Base-by-base conservation (phyloP, 2,113 vertebrate species). In the Myotis lucifugus region DNA sequence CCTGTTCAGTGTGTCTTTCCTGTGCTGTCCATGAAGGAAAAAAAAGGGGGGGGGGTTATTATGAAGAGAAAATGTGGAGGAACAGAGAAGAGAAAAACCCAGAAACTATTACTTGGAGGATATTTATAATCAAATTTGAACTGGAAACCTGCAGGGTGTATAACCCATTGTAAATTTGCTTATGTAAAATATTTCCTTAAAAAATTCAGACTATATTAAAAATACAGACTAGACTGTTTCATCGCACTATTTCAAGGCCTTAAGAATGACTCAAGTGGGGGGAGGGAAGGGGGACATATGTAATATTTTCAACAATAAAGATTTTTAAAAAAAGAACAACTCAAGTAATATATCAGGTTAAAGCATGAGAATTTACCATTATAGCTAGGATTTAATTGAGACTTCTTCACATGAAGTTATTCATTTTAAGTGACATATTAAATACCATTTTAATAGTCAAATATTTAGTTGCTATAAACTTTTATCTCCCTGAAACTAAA, bases 351-450 rank as follows among this genome's bases (percentile, higher is more conserved):
- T 15, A 54, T 50, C 25, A 50, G 27, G 14, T 66, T 66, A 77
- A 86, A 72, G 14, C 59, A 56, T 50, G 37, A 67, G 25, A 70
- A 77, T 27, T 85, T 61, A 77, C 67, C 61, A 52, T 25, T 52
- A 42, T 32, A 37, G 40, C n/a, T 70, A 48, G 69, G n/a, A 86
- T 73, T 77, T 72, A 85, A 72, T 18, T 70, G 76, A 96, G 56
- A 54, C 25, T 76, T 96, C 42, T 40, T 76, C 34, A 64, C 52
- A 88, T 52, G 50, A 66, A 86, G 13, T 66, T 32, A 69, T 48
- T 85, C 14, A 85, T 77, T 95, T 91, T 76, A 88, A 95, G 67
- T n/a, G 34, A 88, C 25, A 54, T 61, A 64, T 69, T 52, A 88
- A 61, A 27, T 61, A 61, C 9, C 56, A 61, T 27, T 61, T 61